These are phyloP conservation scores for Hesperia comma DNA, from an alignment of 2,888 invertebrate genomes.

Conservation along the genomic window DNA sequence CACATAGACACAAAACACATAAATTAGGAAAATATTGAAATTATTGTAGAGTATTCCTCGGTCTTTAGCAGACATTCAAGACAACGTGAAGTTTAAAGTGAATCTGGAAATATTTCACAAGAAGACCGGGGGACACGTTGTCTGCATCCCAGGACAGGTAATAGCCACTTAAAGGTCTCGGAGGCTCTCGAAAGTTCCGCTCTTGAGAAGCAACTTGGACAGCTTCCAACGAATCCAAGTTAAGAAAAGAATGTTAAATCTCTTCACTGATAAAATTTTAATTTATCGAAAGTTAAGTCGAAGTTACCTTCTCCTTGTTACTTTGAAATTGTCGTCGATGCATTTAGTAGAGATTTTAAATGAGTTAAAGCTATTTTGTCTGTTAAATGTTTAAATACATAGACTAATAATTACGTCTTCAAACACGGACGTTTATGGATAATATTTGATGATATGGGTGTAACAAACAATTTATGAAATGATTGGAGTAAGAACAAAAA, in stretches of 20 bases:
- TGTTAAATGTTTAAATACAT: too few species aligned
- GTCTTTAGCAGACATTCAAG: background rate
- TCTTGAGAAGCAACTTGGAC: constrained; percentile 23
- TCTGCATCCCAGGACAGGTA: constrained; percentile 28
- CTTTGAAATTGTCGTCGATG: background rate
- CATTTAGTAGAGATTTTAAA: background rate
- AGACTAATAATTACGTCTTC: too few species aligned
- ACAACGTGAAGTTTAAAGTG: constrained; percentile 14
- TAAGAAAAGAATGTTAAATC: constrained; percentile 34
- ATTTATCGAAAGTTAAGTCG: constrained; percentile 23
- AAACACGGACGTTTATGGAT: too few species aligned
- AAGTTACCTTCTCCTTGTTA: background rate
- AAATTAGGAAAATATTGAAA: too few species aligned
- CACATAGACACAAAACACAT: too few species aligned
- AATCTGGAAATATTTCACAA: constrained; percentile 22
- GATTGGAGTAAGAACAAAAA: too few species aligned
- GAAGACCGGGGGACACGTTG: constrained; percentile 18
- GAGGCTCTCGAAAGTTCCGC: constrained; percentile 29
- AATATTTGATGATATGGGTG: too few species aligned
- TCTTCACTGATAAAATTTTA: constrained; percentile 32
- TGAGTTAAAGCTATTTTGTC: too few species aligned
- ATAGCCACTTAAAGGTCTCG: constrained; percentile 36
- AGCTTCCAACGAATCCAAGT: constrained; percentile 28
- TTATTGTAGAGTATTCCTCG: background rate
- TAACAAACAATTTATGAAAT: too few species aligned